phyloP scores from a whole-genome alignment of 2,797 vertebrate species.

The Champsocephalus gunnari region DNA sequence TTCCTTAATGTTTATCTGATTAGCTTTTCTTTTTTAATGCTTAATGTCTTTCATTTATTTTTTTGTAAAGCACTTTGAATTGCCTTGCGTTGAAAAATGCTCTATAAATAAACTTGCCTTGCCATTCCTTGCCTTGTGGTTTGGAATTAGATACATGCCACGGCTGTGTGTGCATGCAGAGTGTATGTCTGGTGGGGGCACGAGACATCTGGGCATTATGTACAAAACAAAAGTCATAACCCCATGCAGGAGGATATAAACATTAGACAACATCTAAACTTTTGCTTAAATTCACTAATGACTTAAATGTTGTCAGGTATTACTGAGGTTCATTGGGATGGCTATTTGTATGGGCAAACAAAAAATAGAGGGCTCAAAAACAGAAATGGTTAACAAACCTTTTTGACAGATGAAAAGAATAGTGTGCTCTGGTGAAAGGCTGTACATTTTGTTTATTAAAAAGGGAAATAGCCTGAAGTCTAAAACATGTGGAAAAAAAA shows the following conservation, averaged over 20 bases:
- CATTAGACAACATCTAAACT: conserved; percentile 49
- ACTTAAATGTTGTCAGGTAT: conserved; percentile 32
- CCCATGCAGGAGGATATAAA: conserved; percentile 48
- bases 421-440: neutral
- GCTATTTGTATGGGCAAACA: conserved; percentile 17
- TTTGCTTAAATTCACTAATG: conserved; percentile 41
- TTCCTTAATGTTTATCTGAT: too few species aligned
- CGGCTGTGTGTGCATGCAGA: conserved; percentile 22
- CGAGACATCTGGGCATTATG: conserved; percentile 60
- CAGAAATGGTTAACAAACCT: neutral
- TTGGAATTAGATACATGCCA: conserved; percentile 51
- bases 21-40: too few species aligned
- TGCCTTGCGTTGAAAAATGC: too few species aligned
- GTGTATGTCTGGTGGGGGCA: conserved; percentile 42
- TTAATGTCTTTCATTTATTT: too few species aligned
- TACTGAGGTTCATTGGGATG: neutral
- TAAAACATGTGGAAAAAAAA: neutral
- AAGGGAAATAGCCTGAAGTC: neutral
- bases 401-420: conserved; percentile 9
- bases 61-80: too few species aligned
- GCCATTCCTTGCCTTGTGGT: conserved; percentile 23
- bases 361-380: conserved; percentile 17
- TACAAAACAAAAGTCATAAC: conserved; percentile 58
- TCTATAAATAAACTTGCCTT: too few species aligned
- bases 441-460: neutral